phyloP scores from a whole-genome alignment of 2,797 vertebrate genomes.

The Capromys pilorides region DNA sequence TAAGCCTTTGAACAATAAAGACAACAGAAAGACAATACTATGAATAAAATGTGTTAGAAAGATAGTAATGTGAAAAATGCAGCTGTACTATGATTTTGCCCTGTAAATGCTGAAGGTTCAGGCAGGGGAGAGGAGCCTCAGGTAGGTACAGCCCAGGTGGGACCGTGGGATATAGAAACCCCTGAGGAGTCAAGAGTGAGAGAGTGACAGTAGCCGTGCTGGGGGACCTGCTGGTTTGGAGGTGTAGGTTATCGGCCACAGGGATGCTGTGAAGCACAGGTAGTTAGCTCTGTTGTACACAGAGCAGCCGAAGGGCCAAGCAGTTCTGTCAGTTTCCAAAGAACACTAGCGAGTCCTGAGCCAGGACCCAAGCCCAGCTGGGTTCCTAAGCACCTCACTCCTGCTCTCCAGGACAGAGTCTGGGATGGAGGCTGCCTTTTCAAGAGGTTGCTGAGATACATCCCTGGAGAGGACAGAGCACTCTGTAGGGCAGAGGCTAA shows the following conservation, averaged over 20 bases:
- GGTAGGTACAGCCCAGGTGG: not conserved
- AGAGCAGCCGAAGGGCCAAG: not conserved
- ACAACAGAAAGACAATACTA: not conserved
- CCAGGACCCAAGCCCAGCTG: not conserved
- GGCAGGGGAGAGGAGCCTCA: not conserved
- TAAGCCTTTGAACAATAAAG: not conserved
- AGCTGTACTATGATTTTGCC: not conserved
- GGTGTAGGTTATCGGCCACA: not conserved
- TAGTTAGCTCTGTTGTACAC: not conserved
- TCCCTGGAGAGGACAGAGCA: not conserved
- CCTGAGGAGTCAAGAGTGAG: too few relatives aligned
- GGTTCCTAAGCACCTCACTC: not conserved
- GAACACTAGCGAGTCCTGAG: too few relatives aligned
- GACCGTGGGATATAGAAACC: not conserved
- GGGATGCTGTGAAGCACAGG: accelerated
- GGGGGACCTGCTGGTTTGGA: not conserved
- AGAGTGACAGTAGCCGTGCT: not conserved
- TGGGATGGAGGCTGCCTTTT: not conserved
- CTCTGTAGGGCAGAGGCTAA: not conserved
- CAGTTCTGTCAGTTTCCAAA: not conserved
- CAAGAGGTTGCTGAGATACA: not conserved
- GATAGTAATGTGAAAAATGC: not conserved
- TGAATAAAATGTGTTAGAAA: not conserved
- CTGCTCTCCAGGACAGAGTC: not conserved
- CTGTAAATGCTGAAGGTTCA: not conserved